Base-by-base conservation (phyloP, 1,140 invertebrate species). In the Leptonema lineaticorne region DNA sequence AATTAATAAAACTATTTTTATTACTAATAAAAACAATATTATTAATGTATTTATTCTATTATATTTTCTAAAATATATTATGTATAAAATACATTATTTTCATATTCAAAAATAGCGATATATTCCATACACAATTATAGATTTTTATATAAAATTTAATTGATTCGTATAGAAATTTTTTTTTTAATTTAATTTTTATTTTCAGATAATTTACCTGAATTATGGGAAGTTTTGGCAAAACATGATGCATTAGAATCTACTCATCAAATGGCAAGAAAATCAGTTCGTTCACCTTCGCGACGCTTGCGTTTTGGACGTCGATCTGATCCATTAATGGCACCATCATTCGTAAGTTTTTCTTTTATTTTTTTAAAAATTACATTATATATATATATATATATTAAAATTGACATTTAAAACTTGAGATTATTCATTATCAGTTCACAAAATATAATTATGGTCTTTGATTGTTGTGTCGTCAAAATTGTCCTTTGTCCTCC, bases 221-320 rank as follows among this genome's bases (percentile, higher is more conserved):
- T 88, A 37, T 87, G 86, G 74, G 85, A 87, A 22, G 71, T 87
- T 18, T 75, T 87, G 33, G 78, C 86, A 11, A 84, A 85, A 68
- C 85, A 85, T 72, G 85, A 87, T 67, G 82, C 83, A 14, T 76
- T 85, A 5, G 83, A 83, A 64, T 77, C 74, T 9, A 82, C 82
- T 8, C 88, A 90, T 76, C 85, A 88, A 69, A 82, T 90, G 24
- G 88, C 88, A 24, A 85, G 89, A 72, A 90, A 90, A 78, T 88
- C 88, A 5, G 87, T 88, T 66, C 82, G 88, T 22, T 88, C 87
- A 6, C 89, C 89, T 0, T 89, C 88, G 0, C 75, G 89, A 18
- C 83, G 89, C 22, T 81, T 90, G 5, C 84, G 89, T 33, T 90
- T 90, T 74, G 89, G 89, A 48, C 79, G 87, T 50, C 83, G 89